Conservation (phyloP, 1,140 invertebrate genomes). For the Drosophila murphyi region DNA sequence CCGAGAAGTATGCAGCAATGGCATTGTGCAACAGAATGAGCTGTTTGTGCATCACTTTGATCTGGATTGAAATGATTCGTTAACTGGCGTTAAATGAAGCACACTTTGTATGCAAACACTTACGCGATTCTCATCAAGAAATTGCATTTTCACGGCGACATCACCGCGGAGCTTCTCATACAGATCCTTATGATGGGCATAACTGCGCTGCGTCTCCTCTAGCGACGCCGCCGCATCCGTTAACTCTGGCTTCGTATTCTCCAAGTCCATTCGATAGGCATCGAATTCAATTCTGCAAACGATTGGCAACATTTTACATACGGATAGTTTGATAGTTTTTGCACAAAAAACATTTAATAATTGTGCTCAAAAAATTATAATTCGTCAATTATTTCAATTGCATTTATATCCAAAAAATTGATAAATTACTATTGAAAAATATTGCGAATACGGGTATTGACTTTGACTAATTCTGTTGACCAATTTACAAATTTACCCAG, state of each 20-base stretch:
- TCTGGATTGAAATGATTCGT: slow-evolving; percentile 85
- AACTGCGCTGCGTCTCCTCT: slow-evolving; percentile 93
- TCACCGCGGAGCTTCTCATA: slow-evolving; percentile 96
- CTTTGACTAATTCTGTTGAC: too few relatives aligned
- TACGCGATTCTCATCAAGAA: slow-evolving; percentile 98
- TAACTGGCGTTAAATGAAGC: too few relatives aligned
- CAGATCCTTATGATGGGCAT: slow-evolving; percentile 93
- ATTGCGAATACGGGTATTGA: slow-evolving; percentile 1
- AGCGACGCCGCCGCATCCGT: slow-evolving; percentile 88
- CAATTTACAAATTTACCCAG: too few relatives aligned
- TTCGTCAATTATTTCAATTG: too few relatives aligned
- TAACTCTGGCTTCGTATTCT: slow-evolving; percentile 88
- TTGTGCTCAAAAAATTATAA: too few relatives aligned
- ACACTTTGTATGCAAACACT: slow-evolving; percentile 48
- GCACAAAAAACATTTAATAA: too few relatives aligned
- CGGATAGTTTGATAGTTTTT: too few relatives aligned
- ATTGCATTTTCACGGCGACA: slow-evolving; percentile 97
- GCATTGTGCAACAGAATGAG: slow-evolving; percentile 97
- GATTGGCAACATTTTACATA: too few relatives aligned
- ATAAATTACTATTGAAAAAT: neutral
- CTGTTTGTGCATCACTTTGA: slow-evolving; percentile 99
- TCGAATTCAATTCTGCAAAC: slow-evolving; percentile 95
- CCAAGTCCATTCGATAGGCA: slow-evolving; percentile 97
- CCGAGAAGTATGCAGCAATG: slow-evolving; percentile 97
- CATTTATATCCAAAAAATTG: too few relatives aligned